Evolutionary conservation across 2,888 invertebrate genomes (phyloP).

Genomic region (Osedax fenrisi): DNA sequence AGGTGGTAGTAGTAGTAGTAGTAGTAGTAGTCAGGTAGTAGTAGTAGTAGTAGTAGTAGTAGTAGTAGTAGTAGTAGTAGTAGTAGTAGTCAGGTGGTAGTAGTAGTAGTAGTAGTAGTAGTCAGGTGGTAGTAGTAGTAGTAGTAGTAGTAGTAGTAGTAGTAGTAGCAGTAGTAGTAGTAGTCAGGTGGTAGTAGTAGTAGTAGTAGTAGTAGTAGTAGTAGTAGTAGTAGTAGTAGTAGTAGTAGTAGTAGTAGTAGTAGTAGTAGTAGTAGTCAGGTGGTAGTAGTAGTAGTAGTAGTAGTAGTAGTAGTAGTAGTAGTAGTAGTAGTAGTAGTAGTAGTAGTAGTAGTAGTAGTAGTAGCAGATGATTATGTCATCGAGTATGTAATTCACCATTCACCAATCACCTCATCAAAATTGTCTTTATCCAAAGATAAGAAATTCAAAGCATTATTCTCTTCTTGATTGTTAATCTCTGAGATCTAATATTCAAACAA

Average conservation of each 20-base stretch:
- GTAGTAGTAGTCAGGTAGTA: conserved; percentile 14
- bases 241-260: conserved; percentile 5
- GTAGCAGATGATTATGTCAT: no score
- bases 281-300: not conserved
- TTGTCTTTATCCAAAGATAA: no score
- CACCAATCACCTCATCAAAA: no score
- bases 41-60: conserved; percentile 16
- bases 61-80: conserved; percentile 14
- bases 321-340: not conserved
- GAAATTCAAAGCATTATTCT: no score
- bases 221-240: conserved; percentile 13
- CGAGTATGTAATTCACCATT: no score
- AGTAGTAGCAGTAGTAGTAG: conserved; percentile 3
- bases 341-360: not conserved
- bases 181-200: conserved; percentile 12
- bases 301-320: not conserved
- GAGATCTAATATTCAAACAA: no score
- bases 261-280: not conserved
- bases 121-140: conserved; percentile 16
- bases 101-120: conserved; percentile 16
- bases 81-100: conserved; percentile 1
- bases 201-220: conserved; percentile 3
- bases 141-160: conserved; percentile 1
- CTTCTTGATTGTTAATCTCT: no score
- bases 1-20: conserved; percentile 1